phyloP scores from a whole-genome alignment of 2,113 vertebrate species.

The Phalacrocorax carbo region DNA sequence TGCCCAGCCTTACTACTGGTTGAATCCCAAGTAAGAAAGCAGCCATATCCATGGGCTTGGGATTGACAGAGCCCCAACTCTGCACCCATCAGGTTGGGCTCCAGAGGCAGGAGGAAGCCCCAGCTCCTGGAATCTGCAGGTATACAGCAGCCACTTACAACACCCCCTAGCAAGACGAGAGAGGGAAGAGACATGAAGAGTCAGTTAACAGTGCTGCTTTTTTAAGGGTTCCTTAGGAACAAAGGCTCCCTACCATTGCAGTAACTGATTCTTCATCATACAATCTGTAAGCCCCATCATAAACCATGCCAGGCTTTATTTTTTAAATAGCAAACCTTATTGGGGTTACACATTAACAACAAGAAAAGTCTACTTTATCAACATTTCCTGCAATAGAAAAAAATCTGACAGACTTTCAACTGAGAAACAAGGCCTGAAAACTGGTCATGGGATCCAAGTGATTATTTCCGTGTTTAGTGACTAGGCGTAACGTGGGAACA shows the following conservation, averaged over 20 bases:
- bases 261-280: neutral
- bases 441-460: neutral
- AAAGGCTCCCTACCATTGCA: neutral
- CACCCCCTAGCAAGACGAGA: neutral
- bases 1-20: neutral
- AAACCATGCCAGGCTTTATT: neutral
- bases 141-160: neutral
- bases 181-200: neutral
- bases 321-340: neutral
- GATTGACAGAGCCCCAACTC: neutral
- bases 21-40: neutral
- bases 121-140: neutral
- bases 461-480: neutral
- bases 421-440: neutral
- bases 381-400: neutral
- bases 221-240: neutral
- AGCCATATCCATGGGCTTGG: neutral
- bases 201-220: neutral
- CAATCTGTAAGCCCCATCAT: too few relatives aligned
- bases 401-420: neutral
- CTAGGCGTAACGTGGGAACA: neutral
- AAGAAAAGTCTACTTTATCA: neutral
- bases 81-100: neutral
- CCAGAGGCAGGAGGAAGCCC: neutral
- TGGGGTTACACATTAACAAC: neutral